phyloP scores from a whole-genome alignment of 2,113 vertebrate genomes.

The Acanthochromis polyacanthus region DNA sequence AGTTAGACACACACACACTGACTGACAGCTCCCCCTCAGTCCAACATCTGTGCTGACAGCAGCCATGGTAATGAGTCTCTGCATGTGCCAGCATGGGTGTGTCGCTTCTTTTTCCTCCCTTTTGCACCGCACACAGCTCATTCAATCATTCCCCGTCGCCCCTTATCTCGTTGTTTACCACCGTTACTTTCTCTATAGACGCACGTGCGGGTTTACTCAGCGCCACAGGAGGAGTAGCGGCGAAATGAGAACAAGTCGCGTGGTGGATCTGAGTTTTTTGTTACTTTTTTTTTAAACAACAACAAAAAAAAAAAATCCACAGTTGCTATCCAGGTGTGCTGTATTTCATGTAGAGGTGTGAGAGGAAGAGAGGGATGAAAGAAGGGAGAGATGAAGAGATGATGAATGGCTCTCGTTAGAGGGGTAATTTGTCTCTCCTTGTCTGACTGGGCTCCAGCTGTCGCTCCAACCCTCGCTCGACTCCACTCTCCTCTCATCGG shows the following conservation, averaged over 20 bases:
- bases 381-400: conserved; percentile 78
- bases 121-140: conserved; percentile 47
- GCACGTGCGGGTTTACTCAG: conserved; percentile 47
- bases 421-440: conserved; percentile 90
- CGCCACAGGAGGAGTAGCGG: conserved; percentile 16
- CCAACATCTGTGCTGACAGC: conserved; percentile 85
- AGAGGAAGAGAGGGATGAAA: conserved; percentile 46
- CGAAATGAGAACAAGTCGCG: conserved; percentile 39
- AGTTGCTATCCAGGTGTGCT: conserved; percentile 64
- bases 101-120: conserved; percentile 63
- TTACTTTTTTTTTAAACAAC: neutral
- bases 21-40: conserved; percentile 84
- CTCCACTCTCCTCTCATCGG: conserved; percentile 74
- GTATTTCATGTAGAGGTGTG: conserved; percentile 59
- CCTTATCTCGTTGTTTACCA: conserved; percentile 48
- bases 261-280: neutral
- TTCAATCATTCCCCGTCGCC: conserved; percentile 65
- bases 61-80: conserved; percentile 82
- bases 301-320: too few relatives aligned
- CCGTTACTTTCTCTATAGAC: conserved; percentile 43
- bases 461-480: conserved; percentile 83
- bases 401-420: conserved; percentile 89
- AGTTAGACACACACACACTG: conserved; percentile 57
- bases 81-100: conserved; percentile 78
- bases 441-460: conserved; percentile 88